Evolutionary conservation across 2,797 vertebrate species (phyloP).

Genomic region (Loriculus beryllinus): DNA sequence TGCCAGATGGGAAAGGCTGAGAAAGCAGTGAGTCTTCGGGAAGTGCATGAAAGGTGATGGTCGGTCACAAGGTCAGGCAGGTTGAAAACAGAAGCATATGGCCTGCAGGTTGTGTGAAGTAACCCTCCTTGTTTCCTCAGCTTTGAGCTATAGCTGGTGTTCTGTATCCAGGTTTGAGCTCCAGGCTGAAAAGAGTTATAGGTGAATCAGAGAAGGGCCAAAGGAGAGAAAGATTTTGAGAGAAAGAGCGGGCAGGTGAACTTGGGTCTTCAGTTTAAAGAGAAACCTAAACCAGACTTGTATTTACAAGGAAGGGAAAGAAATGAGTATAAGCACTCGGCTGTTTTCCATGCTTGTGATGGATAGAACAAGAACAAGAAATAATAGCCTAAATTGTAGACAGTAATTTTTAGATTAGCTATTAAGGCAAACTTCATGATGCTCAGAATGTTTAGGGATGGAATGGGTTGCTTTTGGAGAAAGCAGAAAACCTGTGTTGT

Average conservation of each 20-base stretch:
- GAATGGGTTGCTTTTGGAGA: background rate
- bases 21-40: background rate
- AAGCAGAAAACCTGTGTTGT: background rate
- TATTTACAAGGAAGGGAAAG: background rate
- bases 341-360: background rate
- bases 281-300: background rate
- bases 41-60: background rate
- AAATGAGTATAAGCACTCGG: background rate
- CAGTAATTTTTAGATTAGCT: background rate
- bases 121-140: background rate
- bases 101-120: background rate
- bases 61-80: background rate
- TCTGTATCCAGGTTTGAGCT: background rate
- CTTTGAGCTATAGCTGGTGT: background rate
- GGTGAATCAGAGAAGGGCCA: background rate
- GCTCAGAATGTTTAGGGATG: background rate
- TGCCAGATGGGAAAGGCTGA: background rate
- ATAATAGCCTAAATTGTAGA: background rate
- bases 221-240: background rate
- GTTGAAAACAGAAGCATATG: background rate
- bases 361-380: background rate
- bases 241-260: background rate
- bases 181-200: background rate
- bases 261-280: background rate
- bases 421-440: background rate